phyloP scores from a whole-genome alignment of 2,113 vertebrate species.

The Macrotus californicus region DNA sequence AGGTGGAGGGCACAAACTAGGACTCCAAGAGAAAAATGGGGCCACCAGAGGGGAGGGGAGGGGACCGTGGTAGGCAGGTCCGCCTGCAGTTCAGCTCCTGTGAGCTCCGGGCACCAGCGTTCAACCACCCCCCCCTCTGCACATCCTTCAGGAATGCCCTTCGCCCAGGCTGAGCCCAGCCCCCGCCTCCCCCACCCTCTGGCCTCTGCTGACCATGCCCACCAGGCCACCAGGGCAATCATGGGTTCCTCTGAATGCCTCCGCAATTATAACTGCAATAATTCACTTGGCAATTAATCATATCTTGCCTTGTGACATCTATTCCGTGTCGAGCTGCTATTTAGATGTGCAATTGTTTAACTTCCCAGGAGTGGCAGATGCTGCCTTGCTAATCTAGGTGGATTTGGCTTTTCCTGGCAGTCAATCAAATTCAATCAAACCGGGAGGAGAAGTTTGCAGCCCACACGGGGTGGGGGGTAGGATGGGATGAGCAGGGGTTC shows the following conservation, averaged over 20 bases:
- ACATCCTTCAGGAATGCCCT: neutral
- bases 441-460: neutral
- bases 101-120: rapidly evolving
- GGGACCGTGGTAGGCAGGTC: rapidly evolving
- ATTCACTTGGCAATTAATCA: slow-evolving; percentile 67
- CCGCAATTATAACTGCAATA: slow-evolving; percentile 61
- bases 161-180: rapidly evolving
- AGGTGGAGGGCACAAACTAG: neutral
- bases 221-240: neutral
- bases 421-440: slow-evolving; percentile 46
- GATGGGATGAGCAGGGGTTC: neutral
- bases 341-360: slow-evolving; percentile 54
- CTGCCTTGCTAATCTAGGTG: slow-evolving; percentile 16
- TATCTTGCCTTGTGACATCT: slow-evolving; percentile 52
- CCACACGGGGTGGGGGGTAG: neutral
- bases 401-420: neutral
- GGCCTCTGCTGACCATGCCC: neutral
- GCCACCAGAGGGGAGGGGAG: neutral
- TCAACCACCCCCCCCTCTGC: neutral
- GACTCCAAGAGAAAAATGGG: neutral
- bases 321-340: slow-evolving; percentile 29
- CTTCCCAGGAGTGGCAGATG: slow-evolving; percentile 52
- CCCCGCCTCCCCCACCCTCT: rapidly evolving
- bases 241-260: neutral
- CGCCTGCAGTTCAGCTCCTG: neutral